phyloP scores from a whole-genome alignment of 2,113 vertebrate species.

The Caranx ignobilis region DNA sequence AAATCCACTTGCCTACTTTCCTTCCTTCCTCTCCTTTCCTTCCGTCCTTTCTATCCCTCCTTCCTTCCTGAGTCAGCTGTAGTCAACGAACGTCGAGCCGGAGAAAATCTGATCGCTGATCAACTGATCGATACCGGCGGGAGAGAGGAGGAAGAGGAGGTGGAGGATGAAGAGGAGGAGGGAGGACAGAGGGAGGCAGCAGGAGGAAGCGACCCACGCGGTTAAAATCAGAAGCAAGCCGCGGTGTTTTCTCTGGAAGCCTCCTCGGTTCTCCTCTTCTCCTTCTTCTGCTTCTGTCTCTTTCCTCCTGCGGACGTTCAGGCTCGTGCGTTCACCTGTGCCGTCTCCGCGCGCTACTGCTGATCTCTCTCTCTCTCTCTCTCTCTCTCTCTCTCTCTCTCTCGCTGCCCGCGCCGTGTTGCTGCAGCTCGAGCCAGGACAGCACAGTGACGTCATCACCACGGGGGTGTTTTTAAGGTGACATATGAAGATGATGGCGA shows the following conservation, averaged over 20 bases:
- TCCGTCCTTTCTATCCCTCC: not conserved
- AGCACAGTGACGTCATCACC: conserved; percentile 72
- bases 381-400: conserved; percentile 31
- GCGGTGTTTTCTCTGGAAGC: not conserved
- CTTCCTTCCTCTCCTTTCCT: conserved; percentile 2
- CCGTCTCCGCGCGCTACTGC: conserved; percentile 41
- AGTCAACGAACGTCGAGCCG: conserved; percentile 45
- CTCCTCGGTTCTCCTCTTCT: not conserved
- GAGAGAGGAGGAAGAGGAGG: not conserved
- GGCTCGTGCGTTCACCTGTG: conserved; percentile 73
- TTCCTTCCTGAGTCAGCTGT: conserved; percentile 22
- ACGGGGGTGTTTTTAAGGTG: conserved; percentile 48
- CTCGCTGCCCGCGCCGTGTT: conserved; percentile 39
- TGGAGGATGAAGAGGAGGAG: not conserved
- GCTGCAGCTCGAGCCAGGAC: conserved; percentile 59
- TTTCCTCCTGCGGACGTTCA: conserved; percentile 58
- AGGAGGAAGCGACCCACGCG: conserved; percentile 10
- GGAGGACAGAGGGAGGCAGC: conserved; percentile 16
- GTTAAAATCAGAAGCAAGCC: not conserved
- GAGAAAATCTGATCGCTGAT: not conserved
- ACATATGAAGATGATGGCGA: conserved; percentile 7
- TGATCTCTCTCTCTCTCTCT: conserved; percentile 13
- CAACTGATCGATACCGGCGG: conserved; percentile 34
- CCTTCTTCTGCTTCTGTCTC: conserved; percentile 9
- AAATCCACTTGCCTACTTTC: conserved; percentile 8